Percentiles rank a stretch among this genome's conserved stretches.
phyloP scores from a whole-genome alignment of 2,888 invertebrate species.

The Philaethria dido region DNA sequence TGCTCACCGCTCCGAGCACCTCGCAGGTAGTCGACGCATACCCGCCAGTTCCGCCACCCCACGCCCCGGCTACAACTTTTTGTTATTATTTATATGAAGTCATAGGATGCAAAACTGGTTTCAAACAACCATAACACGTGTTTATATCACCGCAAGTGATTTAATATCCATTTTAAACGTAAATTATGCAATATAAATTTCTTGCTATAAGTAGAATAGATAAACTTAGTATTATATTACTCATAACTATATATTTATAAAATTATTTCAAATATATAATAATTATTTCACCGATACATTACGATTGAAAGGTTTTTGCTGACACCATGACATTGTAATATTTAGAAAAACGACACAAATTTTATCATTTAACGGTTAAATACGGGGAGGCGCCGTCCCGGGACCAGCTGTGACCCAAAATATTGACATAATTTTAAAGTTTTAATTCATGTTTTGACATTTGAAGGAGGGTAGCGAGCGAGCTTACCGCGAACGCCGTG shows the following conservation, averaged over 20 bases:
- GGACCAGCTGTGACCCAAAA: not conserved
- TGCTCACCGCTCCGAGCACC: not conserved
- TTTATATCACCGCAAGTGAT: not conserved
- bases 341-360: not conserved
- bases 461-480: conserved; percentile 7
- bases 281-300: not conserved
- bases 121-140: not conserved
- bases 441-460: conserved; percentile 40
- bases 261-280: not conserved
- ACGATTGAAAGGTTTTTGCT: not conserved
- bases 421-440: conserved; percentile 19
- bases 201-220: not conserved
- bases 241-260: not conserved
- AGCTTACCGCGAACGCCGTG: conserved; percentile 73
- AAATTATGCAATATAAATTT: conserved; percentile 5
- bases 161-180: not conserved
- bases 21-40: conserved; percentile 20
- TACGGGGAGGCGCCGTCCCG: not conserved
- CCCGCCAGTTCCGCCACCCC: not conserved
- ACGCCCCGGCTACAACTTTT: conserved; percentile 16
- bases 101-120: conserved; percentile 8
- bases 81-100: conserved; percentile 9
- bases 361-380: not conserved
- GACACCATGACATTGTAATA: not conserved
- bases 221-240: not conserved